Conservation (phyloP, 2,888 invertebrate genomes). For the Chirona hameri region DNA sequence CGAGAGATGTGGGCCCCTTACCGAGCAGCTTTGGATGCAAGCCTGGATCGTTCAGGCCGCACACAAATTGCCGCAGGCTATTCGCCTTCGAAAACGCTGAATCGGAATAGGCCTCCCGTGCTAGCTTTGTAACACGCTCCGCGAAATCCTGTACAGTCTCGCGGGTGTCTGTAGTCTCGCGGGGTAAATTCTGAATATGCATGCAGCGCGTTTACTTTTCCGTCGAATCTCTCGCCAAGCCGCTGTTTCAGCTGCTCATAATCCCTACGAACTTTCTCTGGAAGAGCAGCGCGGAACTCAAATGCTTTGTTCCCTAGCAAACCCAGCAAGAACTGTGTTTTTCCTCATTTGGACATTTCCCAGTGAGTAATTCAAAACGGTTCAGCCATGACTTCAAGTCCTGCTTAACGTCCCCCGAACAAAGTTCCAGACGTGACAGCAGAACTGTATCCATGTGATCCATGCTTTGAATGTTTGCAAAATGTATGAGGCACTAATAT, state of each 20-base stretch:
- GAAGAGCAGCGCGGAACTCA: neutral
- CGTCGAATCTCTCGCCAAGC: neutral
- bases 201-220: neutral
- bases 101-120: neutral
- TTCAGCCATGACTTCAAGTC: neutral
- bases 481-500: too few relatives aligned
- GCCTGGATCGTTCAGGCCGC: neutral
- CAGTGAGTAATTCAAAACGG: neutral
- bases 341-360: neutral
- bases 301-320: neutral
- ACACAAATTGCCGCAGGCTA: neutral
- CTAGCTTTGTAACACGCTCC: neutral
- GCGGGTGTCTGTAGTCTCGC: neutral
- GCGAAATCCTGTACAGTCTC: neutral
- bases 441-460: neutral
- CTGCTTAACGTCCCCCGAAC: neutral
- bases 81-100: neutral
- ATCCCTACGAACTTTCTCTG: neutral
- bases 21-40: neutral
- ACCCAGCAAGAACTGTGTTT: neutral
- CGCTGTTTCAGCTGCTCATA: neutral
- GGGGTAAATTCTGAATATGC: neutral
- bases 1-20: neutral
- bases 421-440: neutral
- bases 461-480: neutral